Conservation (phyloP, 2,888 invertebrate genomes). For the Habroteleia sp. region DNA sequence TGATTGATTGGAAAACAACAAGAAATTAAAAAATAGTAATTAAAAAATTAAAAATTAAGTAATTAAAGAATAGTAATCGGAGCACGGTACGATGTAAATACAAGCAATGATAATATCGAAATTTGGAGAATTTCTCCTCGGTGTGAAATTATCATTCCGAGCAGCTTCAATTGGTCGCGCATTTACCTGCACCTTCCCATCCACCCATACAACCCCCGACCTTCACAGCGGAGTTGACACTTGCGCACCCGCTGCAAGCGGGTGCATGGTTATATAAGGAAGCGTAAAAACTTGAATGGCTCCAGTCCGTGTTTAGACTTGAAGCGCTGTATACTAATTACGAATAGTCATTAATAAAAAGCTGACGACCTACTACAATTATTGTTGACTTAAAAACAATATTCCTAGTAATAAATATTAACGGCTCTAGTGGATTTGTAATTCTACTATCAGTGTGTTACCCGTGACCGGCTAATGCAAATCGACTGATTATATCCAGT, state of each 20-base stretch:
- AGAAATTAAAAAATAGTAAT: too few relatives aligned
- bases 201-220: constrained; percentile 42
- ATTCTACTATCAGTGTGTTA: too few relatives aligned
- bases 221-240: constrained; percentile 67
- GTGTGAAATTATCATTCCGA: neutral
- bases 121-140: neutral
- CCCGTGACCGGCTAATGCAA: neutral
- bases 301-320: constrained; percentile 69
- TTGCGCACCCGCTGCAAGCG: constrained; percentile 68
- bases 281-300: constrained; percentile 62
- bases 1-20: too few relatives aligned
- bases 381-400: too few relatives aligned
- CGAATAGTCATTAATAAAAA: too few relatives aligned
- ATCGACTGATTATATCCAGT: neutral
- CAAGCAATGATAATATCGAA: neutral
- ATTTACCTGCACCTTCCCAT: constrained; percentile 10
- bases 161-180: constrained; percentile 16
- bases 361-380: too few relatives aligned
- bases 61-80: too few relatives aligned
- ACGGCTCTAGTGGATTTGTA: neutral
- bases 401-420: neutral
- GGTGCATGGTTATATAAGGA: constrained; percentile 72
- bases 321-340: constrained; percentile 22
- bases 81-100: too few relatives aligned
- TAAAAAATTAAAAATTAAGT: too few relatives aligned